These are phyloP conservation scores for Heteronetta atricapilla DNA, from an alignment of 2,113 vertebrate species.

Conservation along the genomic window DNA sequence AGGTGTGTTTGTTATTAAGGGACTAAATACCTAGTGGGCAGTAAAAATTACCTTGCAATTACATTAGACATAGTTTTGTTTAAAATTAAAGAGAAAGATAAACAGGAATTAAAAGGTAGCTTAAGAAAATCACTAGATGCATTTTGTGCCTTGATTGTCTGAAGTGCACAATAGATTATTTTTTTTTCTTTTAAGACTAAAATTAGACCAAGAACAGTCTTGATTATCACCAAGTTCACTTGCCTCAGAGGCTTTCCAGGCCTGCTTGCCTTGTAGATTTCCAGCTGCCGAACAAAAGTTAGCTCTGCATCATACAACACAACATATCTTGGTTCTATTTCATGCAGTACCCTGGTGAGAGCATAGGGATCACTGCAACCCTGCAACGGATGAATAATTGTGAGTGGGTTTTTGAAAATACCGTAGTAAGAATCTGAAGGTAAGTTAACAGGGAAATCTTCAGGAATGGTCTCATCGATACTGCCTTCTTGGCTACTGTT, in stretches of 20 bases:
- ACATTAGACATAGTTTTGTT: not conserved
- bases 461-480: constrained; percentile 57
- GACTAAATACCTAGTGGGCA: not conserved
- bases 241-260: constrained; percentile 89
- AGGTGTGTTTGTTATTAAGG: not conserved
- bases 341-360: constrained; percentile 88
- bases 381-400: constrained; percentile 89
- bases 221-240: constrained; percentile 14
- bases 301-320: constrained; percentile 94
- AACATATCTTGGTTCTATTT: constrained; percentile 91
- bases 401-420: constrained; percentile 89
- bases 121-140: not conserved
- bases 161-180: not conserved
- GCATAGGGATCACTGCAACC: constrained; percentile 92
- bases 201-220: not conserved
- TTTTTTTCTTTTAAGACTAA: not conserved
- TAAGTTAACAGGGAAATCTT: constrained; percentile 80
- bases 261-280: constrained; percentile 90
- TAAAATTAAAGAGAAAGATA: not conserved
- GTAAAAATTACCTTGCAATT: not conserved
- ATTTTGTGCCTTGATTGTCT: not conserved
- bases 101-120: not conserved
- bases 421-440: constrained; percentile 90
- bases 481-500: constrained; percentile 54
- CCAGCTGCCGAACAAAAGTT: constrained; percentile 93